phyloP scores from a whole-genome alignment of 2,888 invertebrate species.

The Agriopis leucophaearia region DNA sequence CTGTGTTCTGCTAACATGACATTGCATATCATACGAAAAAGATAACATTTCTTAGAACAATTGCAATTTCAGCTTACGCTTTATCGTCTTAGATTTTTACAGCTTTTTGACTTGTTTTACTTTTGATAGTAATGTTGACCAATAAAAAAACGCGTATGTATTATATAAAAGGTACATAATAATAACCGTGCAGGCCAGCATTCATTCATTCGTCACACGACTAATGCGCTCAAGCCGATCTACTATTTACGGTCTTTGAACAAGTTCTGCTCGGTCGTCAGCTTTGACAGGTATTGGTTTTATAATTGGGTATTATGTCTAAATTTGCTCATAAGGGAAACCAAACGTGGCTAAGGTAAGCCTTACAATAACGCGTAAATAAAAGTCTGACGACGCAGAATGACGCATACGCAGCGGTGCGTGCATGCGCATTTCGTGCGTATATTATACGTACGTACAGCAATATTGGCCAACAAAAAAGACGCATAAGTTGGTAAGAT shows the following conservation, averaged over 20 bases:
- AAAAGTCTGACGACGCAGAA: neutral
- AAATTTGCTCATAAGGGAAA: neutral
- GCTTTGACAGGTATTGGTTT: neutral
- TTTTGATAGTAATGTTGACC: too few relatives aligned
- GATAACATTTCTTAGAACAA: too few relatives aligned
- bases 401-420: neutral
- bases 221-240: neutral
- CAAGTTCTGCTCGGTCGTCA: slow-evolving; percentile 7
- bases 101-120: too few relatives aligned
- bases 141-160: neutral
- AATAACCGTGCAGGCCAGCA: neutral
- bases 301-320: neutral
- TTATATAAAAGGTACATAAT: neutral
- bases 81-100: too few relatives aligned
- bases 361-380: neutral
- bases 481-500: too few relatives aligned
- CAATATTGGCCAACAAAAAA: too few relatives aligned
- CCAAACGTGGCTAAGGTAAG: neutral
- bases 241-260: neutral
- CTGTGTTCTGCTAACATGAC: too few relatives aligned
- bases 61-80: too few relatives aligned
- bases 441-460: neutral
- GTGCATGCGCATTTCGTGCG: neutral
- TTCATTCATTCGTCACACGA: slow-evolving; percentile 5
- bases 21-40: too few relatives aligned